Conservation (phyloP, 1,140 invertebrate genomes). For the Temnothorax longispinosus region DNA sequence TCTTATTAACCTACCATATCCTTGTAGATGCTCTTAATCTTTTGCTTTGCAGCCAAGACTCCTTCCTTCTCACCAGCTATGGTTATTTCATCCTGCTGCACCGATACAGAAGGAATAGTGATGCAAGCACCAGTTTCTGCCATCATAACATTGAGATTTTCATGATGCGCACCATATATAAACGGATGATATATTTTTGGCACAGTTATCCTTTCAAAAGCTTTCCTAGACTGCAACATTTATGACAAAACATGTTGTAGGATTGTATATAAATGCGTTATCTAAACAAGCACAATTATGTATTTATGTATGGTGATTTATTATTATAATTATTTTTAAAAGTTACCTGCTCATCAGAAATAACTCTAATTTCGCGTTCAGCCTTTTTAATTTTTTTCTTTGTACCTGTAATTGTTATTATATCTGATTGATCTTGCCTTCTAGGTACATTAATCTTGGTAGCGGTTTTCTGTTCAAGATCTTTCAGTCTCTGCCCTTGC, state of each 20-base stretch:
- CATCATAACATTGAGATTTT: conserved; percentile 91
- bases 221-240: conserved; percentile 90
- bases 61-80: conserved; percentile 99
- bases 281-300: neutral
- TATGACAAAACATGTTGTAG: conserved; percentile 1
- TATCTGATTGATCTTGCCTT: conserved; percentile 92
- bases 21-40: conserved; percentile 94
- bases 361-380: conserved; percentile 96
- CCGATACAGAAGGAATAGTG: conserved; percentile 96
- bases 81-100: conserved; percentile 97
- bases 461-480: conserved; percentile 95
- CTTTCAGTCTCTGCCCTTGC: conserved; percentile 94
- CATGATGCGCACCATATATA: conserved; percentile 95
- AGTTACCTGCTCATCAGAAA: conserved; percentile 96
- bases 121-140: conserved; percentile 95
- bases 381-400: conserved; percentile 98
- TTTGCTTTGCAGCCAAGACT: conserved; percentile 93
- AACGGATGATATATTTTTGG: conserved; percentile 98
- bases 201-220: conserved; percentile 94
- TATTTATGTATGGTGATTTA: conserved; percentile 75
- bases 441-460: conserved; percentile 97
- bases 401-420: conserved; percentile 95
- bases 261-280: neutral
- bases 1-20: conserved; percentile 90
- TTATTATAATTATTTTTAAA: neutral